Base-by-base conservation (phyloP, 1,140 invertebrate genomes). In the Hermatobates lingyangjiaoensis region DNA sequence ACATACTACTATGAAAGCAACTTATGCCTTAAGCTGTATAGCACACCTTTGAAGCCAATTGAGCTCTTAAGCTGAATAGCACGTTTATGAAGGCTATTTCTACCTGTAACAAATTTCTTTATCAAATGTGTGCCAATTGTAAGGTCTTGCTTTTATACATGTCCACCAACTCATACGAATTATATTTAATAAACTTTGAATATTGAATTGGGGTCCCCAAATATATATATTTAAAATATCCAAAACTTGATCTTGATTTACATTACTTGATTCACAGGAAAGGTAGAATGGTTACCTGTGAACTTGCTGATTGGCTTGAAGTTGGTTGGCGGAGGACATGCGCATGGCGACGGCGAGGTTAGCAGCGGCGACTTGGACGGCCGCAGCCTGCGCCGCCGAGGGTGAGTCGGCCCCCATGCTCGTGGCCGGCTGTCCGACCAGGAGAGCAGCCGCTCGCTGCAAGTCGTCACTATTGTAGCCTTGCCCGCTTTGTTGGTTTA, bases 271-370 rank as follows among this genome's bases (percentile, higher is more conserved):
- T 10, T 15, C 10, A 14, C 10, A 26, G 5, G 24, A n/a, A n/a
- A n/a, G n/a, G n/a, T n/a, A 48, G 27, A 50, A 24, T 1, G 27
- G 18, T 45, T 54, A 62, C 61, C 60, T 62, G 46, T 61, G 60
- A 40, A 60, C 55, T 51, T 61, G 57, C 24, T 55, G 55, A 44
- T 57, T 61, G 24, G 58, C 56, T 39, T 60, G 59, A 12, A 60
- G 48, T 12, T 51, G 28, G 15, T 52, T 56, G 25, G 56, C 54
- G 21, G 61, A 58, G 48, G 74, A 73, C 67, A 85, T 79, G 54
- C 82, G 74, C 68, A 86, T 80, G 1, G 83, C 81, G 23, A 79
- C 78, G 0, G 81, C 83, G 45, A 86, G 63, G 54, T 83, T 85
- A 4, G 83, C 83, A 28, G 84, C 74, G 50, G 76, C 75, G 14